Base-by-base conservation (phyloP, 1,140 invertebrate genomes). In the Pseudomyrmex gracilis region DNA sequence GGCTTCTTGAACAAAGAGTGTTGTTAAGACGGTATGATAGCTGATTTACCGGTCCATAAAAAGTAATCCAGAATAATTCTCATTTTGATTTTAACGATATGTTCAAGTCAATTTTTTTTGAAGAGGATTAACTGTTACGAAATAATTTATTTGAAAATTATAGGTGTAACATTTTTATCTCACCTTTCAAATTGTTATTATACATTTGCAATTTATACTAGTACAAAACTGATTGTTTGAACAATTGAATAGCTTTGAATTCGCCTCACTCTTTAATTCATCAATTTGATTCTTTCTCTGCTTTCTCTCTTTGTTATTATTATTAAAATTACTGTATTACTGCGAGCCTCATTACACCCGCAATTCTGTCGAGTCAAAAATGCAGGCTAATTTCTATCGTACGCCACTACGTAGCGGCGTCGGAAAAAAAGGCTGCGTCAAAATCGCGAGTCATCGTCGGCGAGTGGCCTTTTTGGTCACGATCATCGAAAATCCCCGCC, bases 381-480 rank as follows among this genome's bases (percentile, higher is more conserved):
- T 80, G 43, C 76, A 10, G 53, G 76, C 45, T 80, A 80, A 80
- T 80, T 80, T 71, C 66, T 20, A 47, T 60, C 53, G 64, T 34
- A 15, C 66, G 53, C 66, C 53, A 64, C 51, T 45, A 45, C 17
- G 15, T 57, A 51, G 51, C 76, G 76, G 66, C 45, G 15, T 49
- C 43, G 66, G n/a, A 49, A 80, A 43, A 80, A 80, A 82, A 58
- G 70, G 57, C 57, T 57, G 43, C 49, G 8, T 45, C 12, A 55
- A 63, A 82, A 82, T 82, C 70, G 78, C 78, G 58, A 73, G 78
- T 82, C 78, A 82, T 82, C 58, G 68, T 82, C 70, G 78, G 70
- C 78, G 47, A 82, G 51, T 22, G 70, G 78, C 60, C 57, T 73
- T 82, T 60, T 45, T 12, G 78, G 70, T 74, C 71, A 74, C 47